These are phyloP conservation scores for Morpho achilles DNA, from an alignment of 2,888 invertebrate species.

Conservation along the genomic window DNA sequence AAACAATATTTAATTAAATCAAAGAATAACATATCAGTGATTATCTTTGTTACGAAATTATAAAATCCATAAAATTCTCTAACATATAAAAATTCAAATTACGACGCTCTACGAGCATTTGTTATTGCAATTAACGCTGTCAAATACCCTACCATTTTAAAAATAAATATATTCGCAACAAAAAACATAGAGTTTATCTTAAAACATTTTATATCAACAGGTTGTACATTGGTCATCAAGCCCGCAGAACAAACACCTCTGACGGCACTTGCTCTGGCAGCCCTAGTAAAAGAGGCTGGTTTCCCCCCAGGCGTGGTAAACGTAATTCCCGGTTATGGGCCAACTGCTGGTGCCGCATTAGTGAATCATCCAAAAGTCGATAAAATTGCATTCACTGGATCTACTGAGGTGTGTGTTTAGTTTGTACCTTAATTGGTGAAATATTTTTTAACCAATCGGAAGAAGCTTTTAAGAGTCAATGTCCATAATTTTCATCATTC, in stretches of 20 bases:
- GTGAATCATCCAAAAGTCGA: constrained; percentile 87
- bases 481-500: too few species aligned
- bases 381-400: constrained; percentile 89
- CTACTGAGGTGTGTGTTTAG: constrained; percentile 53
- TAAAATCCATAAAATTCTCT: too few species aligned
- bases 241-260: constrained; percentile 97
- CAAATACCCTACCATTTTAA: too few species aligned
- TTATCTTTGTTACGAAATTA: too few species aligned
- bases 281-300: constrained; percentile 92
- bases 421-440: not conserved
- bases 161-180: too few species aligned
- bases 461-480: too few species aligned
- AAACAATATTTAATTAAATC: too few species aligned
- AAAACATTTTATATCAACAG: constrained; percentile 41
- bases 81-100: too few species aligned
- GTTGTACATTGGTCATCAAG: constrained; percentile 92
- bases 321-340: constrained; percentile 92
- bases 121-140: too few species aligned
- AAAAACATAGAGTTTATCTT: too few species aligned
- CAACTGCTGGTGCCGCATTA: constrained; percentile 87
- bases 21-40: too few species aligned
- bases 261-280: constrained; percentile 92
- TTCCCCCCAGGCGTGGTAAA: constrained; percentile 96
- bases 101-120: too few species aligned
- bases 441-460: not conserved